These are phyloP conservation scores for Drosophila barbarae DNA, from an alignment of 2,888 invertebrate genomes.

Conservation along the genomic window DNA sequence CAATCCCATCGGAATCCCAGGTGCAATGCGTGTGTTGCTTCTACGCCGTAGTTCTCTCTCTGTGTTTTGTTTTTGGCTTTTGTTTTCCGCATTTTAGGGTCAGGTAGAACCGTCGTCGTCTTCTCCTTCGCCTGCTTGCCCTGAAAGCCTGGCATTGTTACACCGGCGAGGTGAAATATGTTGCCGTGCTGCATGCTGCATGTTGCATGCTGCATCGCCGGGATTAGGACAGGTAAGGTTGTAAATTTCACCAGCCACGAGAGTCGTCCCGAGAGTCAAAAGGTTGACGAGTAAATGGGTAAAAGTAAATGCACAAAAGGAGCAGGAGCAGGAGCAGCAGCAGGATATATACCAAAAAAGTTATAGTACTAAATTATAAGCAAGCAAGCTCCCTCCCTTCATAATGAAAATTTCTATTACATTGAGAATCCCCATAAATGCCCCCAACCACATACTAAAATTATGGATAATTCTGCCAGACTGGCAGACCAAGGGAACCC, in stretches of 20 bases:
- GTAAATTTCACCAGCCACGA: constrained; percentile 59
- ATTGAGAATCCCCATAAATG: background rate
- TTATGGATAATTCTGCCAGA: constrained; percentile 19
- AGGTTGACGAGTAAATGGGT: constrained; percentile 25
- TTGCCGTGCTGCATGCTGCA: constrained; percentile 23
- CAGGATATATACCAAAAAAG: constrained; percentile 1
- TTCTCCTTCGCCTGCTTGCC: constrained; percentile 2
- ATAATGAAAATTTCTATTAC: constrained; percentile 20
- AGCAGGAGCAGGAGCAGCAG: background rate
- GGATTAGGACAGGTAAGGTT: constrained; percentile 68
- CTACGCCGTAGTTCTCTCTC: constrained; percentile 13
- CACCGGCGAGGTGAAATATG: constrained; percentile 37
- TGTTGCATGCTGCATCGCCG: constrained; percentile 59
- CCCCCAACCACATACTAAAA: constrained; percentile 19
- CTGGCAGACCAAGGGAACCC: constrained; percentile 10
- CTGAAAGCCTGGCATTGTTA: constrained; percentile 64
- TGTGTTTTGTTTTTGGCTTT: constrained; percentile 37
- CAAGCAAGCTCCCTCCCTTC: constrained; percentile 4
- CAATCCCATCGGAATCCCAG: constrained; percentile 57
- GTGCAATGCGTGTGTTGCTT: constrained; percentile 52
- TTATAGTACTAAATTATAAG: constrained; percentile 9
- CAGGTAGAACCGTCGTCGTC: constrained; percentile 50
- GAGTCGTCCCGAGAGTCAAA: constrained; percentile 54
- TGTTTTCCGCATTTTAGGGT: constrained; percentile 54
- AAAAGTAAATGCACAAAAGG: constrained; percentile 5